Evolutionary conservation across 2,888 invertebrate species (phyloP).

Genomic region (Leuctra nigra): DNA sequence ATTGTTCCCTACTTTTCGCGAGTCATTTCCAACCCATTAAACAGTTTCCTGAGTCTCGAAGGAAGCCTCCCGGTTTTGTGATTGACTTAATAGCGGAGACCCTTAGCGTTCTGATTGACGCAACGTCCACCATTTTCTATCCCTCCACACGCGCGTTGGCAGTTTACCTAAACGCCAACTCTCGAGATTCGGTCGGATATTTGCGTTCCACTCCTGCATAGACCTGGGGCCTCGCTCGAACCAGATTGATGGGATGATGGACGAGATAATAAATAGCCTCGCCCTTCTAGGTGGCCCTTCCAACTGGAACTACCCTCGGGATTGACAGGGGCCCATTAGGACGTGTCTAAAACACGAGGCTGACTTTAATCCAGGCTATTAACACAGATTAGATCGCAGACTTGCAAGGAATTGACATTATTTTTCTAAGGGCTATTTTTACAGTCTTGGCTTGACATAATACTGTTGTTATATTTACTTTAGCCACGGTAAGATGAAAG

Average conservation of each 20-base stretch:
- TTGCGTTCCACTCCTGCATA: constrained; percentile 3
- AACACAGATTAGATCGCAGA: too few species aligned
- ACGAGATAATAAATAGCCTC: neutral
- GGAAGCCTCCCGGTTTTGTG: neutral
- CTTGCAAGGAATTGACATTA: too few species aligned
- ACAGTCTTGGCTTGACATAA: too few species aligned
- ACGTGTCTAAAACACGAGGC: neutral
- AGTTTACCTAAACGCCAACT: neutral
- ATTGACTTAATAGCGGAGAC: neutral
- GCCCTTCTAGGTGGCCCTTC: constrained; percentile 6
- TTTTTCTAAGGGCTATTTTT: too few species aligned
- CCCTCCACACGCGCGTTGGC: neutral
- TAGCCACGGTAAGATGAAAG: too few species aligned
- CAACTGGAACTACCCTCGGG: too few species aligned
- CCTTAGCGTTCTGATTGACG: neutral
- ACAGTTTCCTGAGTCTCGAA: neutral
- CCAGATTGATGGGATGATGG: constrained; percentile 2
- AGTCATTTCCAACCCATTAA: constrained; percentile 16
- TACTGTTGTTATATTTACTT: too few species aligned
- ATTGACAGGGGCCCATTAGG: neutral
- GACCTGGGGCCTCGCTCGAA: neutral
- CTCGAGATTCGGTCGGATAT: neutral
- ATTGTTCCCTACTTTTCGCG: constrained; percentile 2
- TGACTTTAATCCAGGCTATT: too few species aligned
- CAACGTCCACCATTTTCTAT: neutral